phyloP scores from a whole-genome alignment of 2,113 vertebrate genomes.

The Albula goreensis region DNA sequence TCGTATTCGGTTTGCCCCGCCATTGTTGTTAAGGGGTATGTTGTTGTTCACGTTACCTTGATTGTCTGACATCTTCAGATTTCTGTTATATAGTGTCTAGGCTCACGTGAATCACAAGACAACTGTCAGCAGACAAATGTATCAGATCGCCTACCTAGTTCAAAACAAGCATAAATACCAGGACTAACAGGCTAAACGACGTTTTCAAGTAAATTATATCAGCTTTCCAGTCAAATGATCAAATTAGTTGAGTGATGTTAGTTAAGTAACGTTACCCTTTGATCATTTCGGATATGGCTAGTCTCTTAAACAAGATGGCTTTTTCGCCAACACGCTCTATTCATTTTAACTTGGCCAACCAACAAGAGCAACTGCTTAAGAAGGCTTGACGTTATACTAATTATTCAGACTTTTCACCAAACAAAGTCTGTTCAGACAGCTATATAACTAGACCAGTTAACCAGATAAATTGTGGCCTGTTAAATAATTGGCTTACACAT shows the following conservation, averaged over 20 bases:
- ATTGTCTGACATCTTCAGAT: constrained; percentile 83
- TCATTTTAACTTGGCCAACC: neutral
- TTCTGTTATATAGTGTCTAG: neutral
- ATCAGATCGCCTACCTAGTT: neutral
- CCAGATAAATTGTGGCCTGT: constrained; percentile 15
- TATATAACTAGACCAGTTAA: neutral
- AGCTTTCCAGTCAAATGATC: neutral
- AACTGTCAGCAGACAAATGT: neutral
- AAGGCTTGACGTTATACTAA: neutral
- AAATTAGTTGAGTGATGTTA: neutral
- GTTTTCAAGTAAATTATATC: neutral
- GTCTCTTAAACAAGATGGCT: neutral
- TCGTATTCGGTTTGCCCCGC: constrained; percentile 75
- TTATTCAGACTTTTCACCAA: neutral
- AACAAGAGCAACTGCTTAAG: neutral
- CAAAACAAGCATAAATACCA: neutral
- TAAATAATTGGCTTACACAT: constrained; percentile 11
- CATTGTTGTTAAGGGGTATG: constrained; percentile 70
- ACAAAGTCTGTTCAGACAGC: neutral
- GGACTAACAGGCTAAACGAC: neutral
- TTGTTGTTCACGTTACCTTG: constrained; percentile 75
- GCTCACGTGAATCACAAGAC: neutral
- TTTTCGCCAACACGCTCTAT: neutral
- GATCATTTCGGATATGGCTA: neutral
- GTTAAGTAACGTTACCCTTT: neutral